A percentile compares a stretch with the other conserved stretches of the same genome.
These are phyloP conservation scores for Catamblyrhynchus diadema DNA, from an alignment of 2,797 vertebrate species.

Conservation along the genomic window DNA sequence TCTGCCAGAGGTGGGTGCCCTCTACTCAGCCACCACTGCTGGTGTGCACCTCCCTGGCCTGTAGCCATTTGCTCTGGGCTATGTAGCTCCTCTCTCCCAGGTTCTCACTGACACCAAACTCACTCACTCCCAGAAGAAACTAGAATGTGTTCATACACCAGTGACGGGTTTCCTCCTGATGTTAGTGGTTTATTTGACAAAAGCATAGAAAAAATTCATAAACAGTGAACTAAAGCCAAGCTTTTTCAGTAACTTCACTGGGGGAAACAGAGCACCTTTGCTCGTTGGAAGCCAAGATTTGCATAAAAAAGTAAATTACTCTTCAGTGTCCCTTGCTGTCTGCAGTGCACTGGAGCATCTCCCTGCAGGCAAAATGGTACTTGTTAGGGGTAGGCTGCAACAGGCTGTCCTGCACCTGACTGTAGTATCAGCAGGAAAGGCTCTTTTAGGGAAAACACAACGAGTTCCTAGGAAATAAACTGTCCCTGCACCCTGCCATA, in stretches of 20 bases:
- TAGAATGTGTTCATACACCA: background rate
- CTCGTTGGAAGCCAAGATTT: background rate
- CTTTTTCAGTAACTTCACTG: background rate
- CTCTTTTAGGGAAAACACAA: background rate
- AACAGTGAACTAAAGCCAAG: background rate
- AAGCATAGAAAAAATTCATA: background rate
- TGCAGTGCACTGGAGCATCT: background rate
- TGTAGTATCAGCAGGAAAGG: accelerated
- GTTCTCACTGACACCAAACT: accelerated
- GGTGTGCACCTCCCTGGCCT: background rate
- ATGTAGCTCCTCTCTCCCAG: background rate
- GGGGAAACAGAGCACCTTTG: background rate
- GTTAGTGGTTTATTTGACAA: background rate
- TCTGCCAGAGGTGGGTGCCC: background rate
- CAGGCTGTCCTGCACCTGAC: background rate
- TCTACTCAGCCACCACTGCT: background rate
- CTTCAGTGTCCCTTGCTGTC: background rate
- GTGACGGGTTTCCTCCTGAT: background rate
- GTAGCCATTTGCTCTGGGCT: background rate
- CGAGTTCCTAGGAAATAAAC: background rate
- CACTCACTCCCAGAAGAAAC: background rate
- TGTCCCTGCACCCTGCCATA: accelerated
- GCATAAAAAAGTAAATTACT: background rate
- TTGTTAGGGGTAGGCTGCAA: background rate
- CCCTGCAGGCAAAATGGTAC: background rate